Conservation (phyloP, 2,797 vertebrate species). For the Acrossocheilus wenchowensis region DNA sequence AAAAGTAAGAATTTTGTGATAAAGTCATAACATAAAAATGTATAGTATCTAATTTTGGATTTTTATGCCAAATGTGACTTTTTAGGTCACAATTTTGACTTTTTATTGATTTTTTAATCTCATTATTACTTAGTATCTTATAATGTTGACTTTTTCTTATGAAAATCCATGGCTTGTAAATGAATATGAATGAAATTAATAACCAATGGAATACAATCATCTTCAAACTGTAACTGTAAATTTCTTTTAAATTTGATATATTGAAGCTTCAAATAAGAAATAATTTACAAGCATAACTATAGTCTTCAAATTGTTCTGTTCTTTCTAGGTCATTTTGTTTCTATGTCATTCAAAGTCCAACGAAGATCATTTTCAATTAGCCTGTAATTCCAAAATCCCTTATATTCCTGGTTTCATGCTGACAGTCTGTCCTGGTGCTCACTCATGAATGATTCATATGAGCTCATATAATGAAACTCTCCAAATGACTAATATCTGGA, state of each 20-base stretch:
- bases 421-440: neutral
- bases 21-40: neutral
- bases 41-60: no score
- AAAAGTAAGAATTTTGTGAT: neutral
- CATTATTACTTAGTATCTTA: neutral
- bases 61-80: neutral
- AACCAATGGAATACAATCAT: neutral
- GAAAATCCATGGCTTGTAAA: neutral
- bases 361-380: constrained; percentile 4
- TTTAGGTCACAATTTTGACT: neutral
- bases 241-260: neutral
- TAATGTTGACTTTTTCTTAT: neutral
- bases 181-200: neutral
- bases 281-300: neutral
- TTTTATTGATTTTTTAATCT: neutral
- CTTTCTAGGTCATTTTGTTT: neutral
- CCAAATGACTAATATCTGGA: constrained; percentile 30
- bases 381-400: constrained; percentile 7
- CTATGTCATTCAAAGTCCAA: neutral
- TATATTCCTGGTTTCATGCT: neutral
- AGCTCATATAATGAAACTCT: constrained; percentile 18
- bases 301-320: neutral
- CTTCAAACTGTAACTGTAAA: neutral
- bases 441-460: constrained; percentile 42
- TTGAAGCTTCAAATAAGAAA: neutral